Conservation (phyloP, 64 coral and sea anemone species). For the Anthopleura sola region DNA sequence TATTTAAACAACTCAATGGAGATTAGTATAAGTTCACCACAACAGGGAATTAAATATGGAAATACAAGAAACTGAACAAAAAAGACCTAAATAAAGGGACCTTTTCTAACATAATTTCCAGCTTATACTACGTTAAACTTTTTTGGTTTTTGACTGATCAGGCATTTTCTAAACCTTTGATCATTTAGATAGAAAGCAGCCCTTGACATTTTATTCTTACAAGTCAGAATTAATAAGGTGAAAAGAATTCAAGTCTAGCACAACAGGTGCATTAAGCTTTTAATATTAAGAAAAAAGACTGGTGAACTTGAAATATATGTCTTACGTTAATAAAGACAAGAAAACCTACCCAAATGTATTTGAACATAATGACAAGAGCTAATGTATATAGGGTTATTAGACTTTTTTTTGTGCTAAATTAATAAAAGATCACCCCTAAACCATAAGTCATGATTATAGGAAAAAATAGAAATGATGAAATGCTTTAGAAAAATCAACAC, state of each 20-base stretch:
- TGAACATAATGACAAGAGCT: background rate
- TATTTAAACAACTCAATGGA: background rate
- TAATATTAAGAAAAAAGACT: background rate
- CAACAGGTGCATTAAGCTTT: background rate
- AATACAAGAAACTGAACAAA: background rate
- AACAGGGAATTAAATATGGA: background rate
- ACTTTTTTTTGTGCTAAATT: background rate
- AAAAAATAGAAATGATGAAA: background rate
- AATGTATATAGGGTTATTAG: background rate
- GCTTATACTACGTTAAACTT: background rate
- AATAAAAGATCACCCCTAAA: background rate
- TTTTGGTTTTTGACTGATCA: background rate
- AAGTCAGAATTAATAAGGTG: background rate
- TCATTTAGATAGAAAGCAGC: background rate
- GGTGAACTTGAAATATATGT: background rate
- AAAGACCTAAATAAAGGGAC: background rate
- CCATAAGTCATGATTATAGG: background rate
- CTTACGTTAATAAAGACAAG: background rate
- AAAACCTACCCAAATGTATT: background rate
- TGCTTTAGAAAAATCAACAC: background rate
- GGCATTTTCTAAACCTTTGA: background rate
- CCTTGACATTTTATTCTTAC: slow-evolving; percentile 13
- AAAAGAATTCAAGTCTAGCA: background rate
- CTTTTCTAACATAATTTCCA: background rate
- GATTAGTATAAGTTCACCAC: background rate